Percentiles rank a stretch among this genome's conserved stretches.
These are phyloP conservation scores for Actinia equina DNA, from an alignment of 64 coral and sea anemone species.

Conservation along the genomic window DNA sequence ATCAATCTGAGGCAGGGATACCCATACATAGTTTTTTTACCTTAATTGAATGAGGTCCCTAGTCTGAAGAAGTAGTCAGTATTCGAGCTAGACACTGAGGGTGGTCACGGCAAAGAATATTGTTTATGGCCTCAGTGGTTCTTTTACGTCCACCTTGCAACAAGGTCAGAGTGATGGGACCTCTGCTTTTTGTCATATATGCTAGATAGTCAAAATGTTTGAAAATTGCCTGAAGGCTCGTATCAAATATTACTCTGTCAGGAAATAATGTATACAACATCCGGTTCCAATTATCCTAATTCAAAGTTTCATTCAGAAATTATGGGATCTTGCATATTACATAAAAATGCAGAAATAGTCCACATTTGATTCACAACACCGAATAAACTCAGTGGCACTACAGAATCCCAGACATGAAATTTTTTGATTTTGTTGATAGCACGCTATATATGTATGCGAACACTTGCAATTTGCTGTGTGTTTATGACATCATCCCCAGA, in stretches of 20 bases:
- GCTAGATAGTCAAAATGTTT: too few species aligned
- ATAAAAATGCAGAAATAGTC: slow-evolving; percentile 24
- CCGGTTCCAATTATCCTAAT: neutral
- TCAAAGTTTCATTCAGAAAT: neutral
- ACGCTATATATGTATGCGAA: slow-evolving; percentile 19
- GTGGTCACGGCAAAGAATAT: neutral
- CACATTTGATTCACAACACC: slow-evolving; percentile 34
- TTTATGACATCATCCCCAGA: neutral
- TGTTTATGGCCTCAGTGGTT: neutral
- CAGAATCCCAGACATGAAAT: slow-evolving; percentile 36
- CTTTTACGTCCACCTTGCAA: too few species aligned
- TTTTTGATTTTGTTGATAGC: slow-evolving; percentile 36
- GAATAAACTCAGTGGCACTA: neutral
- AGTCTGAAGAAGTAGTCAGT: too few species aligned
- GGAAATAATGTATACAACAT: too few species aligned
- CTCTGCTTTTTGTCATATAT: too few species aligned
- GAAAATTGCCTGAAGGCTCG: too few species aligned
- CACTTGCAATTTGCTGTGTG: slow-evolving; percentile 25
- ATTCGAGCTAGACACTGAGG: too few species aligned
- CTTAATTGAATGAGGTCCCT: too few species aligned
- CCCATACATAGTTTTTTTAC: too few species aligned
- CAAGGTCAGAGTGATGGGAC: too few species aligned
- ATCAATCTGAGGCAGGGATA: too few species aligned
- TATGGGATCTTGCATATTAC: slow-evolving; percentile 9
- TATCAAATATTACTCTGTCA: too few species aligned